phyloP scores from a whole-genome alignment of 2,888 invertebrate genomes.

The Nysson spinosus region DNA sequence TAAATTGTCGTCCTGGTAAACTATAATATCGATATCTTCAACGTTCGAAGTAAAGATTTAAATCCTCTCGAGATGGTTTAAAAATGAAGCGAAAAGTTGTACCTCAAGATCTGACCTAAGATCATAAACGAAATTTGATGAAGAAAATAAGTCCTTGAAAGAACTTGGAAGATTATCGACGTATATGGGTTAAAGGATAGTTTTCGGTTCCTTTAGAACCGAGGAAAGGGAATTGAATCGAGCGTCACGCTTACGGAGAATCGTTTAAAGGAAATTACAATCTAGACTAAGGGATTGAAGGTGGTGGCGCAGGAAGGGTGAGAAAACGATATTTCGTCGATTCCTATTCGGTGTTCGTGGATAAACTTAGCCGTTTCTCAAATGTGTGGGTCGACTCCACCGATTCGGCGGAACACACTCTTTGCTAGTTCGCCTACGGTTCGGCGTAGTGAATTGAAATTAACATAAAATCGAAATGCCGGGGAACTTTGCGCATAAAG shows the following conservation, averaged over 20 bases:
- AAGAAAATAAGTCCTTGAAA: background rate
- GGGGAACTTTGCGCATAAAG: slow-evolving; percentile 75
- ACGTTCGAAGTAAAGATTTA: no score
- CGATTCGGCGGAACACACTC: slow-evolving; percentile 60
- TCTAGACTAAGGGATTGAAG: slow-evolving; percentile 47
- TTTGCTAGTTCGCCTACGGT: slow-evolving; percentile 64
- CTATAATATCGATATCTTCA: no score
- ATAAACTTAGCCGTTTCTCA: slow-evolving; percentile 66
- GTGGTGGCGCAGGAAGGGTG: slow-evolving; percentile 14
- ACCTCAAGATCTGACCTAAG: background rate
- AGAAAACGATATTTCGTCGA: slow-evolving; percentile 70
- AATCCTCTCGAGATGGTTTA: no score
- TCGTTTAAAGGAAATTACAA: slow-evolving; percentile 72
- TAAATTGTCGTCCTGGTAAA: background rate
- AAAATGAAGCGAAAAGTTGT: slow-evolving; percentile 1
- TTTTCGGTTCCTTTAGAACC: slow-evolving; percentile 35
- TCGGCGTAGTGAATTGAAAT: slow-evolving; percentile 74
- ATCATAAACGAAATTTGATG: slow-evolving; percentile 1
- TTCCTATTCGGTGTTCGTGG: slow-evolving; percentile 69
- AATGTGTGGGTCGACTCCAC: slow-evolving; percentile 54
- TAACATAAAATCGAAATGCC: slow-evolving; percentile 76
- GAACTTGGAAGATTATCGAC: slow-evolving; percentile 18
- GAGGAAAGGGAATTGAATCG: slow-evolving; percentile 66
- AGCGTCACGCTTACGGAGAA: slow-evolving; percentile 68
- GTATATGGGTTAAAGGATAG: slow-evolving; percentile 47